phyloP scores from a whole-genome alignment of 2,797 vertebrate species.

The Cirrhinus mrigala region DNA sequence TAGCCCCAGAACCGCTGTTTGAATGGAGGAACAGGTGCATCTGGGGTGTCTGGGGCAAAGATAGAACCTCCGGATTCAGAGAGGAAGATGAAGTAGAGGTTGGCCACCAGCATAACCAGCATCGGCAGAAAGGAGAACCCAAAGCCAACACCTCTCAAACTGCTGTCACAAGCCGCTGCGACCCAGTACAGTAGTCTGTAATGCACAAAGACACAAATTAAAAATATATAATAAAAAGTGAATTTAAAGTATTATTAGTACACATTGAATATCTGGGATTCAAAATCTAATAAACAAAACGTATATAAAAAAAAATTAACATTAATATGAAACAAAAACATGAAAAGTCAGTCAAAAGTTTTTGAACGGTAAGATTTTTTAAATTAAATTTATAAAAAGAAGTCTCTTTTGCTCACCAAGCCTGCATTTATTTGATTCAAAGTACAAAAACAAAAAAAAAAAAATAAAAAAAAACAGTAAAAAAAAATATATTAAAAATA shows the following conservation, averaged over 20 bases:
- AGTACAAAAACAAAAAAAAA: too few species aligned
- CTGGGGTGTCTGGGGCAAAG: conserved; percentile 69
- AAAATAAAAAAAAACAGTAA: too few species aligned
- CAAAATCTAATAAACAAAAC: background rate
- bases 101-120: conserved; percentile 86
- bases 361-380: too few species aligned
- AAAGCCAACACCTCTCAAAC: conserved; percentile 86
- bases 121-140: conserved; percentile 91
- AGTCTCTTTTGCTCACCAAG: too few species aligned
- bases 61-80: conserved; percentile 80
- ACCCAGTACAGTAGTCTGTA: conserved; percentile 90
- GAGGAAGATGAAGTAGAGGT: conserved; percentile 89
- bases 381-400: too few species aligned
- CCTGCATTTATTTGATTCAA: too few species aligned
- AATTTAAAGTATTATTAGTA: background rate
- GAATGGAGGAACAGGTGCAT: conserved; percentile 13
- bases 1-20: conserved; percentile 83
- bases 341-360: too few species aligned
- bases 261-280: background rate
- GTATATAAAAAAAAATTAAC: too few species aligned
- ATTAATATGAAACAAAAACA: too few species aligned
- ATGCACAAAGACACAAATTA: background rate
- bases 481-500: too few species aligned
- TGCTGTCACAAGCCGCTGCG: conserved; percentile 82
- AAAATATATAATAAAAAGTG: background rate